Percentiles rank a stretch among this genome's conserved stretches.
Conservation (phyloP, 2,113 vertebrate species). For the Ceuthmochares aereus region DNA sequence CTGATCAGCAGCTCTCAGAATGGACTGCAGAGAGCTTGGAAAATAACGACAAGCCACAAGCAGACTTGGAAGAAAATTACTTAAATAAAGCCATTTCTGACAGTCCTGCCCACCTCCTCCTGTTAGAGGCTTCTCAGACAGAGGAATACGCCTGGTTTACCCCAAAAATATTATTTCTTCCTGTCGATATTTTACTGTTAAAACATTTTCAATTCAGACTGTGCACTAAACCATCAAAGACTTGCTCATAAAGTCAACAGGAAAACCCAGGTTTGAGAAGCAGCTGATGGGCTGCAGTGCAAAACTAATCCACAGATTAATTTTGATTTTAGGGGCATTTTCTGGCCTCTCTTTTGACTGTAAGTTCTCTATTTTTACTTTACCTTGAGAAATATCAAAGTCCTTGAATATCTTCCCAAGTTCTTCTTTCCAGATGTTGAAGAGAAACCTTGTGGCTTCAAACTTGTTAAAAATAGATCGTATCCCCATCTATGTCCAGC, state of each 20-base stretch:
- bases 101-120: neutral
- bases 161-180: fast-evolving
- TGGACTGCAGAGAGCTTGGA: neutral
- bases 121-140: neutral
- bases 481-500: slow-evolving; percentile 18
- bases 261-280: neutral
- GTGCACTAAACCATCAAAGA: neutral
- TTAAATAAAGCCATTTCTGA: neutral
- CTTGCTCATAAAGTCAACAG: neutral
- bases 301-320: neutral
- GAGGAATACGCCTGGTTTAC: neutral
- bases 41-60: neutral
- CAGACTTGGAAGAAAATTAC: neutral
- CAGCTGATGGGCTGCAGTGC: neutral
- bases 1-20: neutral
- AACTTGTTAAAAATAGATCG: neutral
- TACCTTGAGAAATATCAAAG: slow-evolving; percentile 54
- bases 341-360: neutral
- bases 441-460: slow-evolving; percentile 65
- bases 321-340: neutral
- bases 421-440: slow-evolving; percentile 59
- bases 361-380: slow-evolving; percentile 35
- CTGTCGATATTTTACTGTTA: neutral
- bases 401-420: slow-evolving; percentile 54
- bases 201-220: neutral